A percentile compares a stretch with the other conserved stretches of the same genome.
These are phyloP conservation scores for Agelaius tricolor DNA, from an alignment of 2,113 vertebrate species.

Conservation along the genomic window DNA sequence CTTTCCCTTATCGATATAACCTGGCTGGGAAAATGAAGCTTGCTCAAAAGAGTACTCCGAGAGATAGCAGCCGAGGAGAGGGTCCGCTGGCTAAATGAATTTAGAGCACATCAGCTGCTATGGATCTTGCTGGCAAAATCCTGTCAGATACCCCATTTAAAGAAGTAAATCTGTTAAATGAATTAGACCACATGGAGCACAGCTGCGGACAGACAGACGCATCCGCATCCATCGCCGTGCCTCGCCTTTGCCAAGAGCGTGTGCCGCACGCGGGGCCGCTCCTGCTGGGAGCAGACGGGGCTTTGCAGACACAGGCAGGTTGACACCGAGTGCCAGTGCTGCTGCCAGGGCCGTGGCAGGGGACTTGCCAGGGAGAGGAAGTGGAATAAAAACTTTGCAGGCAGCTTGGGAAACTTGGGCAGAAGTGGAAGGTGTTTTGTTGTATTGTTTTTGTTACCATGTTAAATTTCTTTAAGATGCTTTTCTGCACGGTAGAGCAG, in stretches of 20 bases:
- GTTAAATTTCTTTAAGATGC: background rate
- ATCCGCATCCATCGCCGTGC: background rate
- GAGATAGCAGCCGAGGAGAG: background rate
- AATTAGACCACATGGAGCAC: slow-evolving; percentile 32
- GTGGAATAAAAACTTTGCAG: background rate
- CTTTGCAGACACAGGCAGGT: background rate
- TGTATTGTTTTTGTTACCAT: background rate
- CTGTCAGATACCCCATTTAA: slow-evolving; percentile 42
- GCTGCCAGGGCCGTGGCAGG: background rate
- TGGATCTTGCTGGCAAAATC: slow-evolving; percentile 20
- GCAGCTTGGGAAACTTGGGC: background rate
- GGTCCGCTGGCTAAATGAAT: slow-evolving; percentile 16
- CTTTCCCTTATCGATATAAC: slow-evolving; percentile 21
- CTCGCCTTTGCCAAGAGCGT: background rate
- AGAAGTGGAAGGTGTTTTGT: background rate
- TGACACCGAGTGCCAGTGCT: background rate
- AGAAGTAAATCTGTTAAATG: slow-evolving; percentile 53
- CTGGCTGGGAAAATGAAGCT: slow-evolving; percentile 61
- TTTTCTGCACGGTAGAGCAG: background rate
- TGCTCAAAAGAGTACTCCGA: background rate
- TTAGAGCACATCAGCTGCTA: background rate
- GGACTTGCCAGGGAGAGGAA: background rate
- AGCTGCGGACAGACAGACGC: background rate
- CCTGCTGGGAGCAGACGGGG: background rate
- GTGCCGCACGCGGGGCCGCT: background rate